Evolutionary conservation across 2,113 vertebrate genomes (phyloP), one percentile per base, ranked within the genome.

Genomic region (Solea solea): DNA sequence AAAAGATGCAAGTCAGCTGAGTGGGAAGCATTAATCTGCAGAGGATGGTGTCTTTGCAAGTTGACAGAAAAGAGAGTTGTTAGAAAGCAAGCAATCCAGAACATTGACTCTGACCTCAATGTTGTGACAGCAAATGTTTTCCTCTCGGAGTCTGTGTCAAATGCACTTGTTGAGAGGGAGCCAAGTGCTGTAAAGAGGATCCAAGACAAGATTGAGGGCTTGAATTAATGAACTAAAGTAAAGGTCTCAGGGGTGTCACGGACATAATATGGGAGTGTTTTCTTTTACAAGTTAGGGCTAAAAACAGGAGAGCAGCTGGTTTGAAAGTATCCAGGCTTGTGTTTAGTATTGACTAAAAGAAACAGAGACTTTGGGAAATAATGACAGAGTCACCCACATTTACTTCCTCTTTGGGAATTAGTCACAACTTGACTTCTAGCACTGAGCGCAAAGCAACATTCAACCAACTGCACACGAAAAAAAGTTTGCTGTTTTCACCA

Each of bases 131-230:
- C 40, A 53, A 56, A 52, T 10, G 46, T 55, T 40, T 45, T 9
- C 28, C 42, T 59, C 62, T 46, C 39, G 10, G 65, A 59, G 40
- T 61, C 21, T 15, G 12, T 0, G 3, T 60, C 51, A 63, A 71
- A 80, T 46, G 41, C 15, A 50, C 21, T 61, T 74, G 25, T 9
- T 54, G 57, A 55, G 48, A 55, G 13, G 28, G 2, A 15, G 62
- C 56, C 62, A 65, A 70, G 57, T 16, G 34, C 13, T 66, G 55
- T 13, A 42, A 68, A 66, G 27, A 48, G 56, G 39, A 52, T 53
- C 16, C 58, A 50, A 50, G 28, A 56, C 28, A 49, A 16, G 62
- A 71, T 4, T 44, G 12, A 49, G 5, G 56, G 28, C 15, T 66
- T 56, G 46, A 74, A 68, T 55, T 50, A 55, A 72, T 70, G 34